phyloP scores from a whole-genome alignment of 1,140 invertebrate species.

The Diorhabda sublineata region DNA sequence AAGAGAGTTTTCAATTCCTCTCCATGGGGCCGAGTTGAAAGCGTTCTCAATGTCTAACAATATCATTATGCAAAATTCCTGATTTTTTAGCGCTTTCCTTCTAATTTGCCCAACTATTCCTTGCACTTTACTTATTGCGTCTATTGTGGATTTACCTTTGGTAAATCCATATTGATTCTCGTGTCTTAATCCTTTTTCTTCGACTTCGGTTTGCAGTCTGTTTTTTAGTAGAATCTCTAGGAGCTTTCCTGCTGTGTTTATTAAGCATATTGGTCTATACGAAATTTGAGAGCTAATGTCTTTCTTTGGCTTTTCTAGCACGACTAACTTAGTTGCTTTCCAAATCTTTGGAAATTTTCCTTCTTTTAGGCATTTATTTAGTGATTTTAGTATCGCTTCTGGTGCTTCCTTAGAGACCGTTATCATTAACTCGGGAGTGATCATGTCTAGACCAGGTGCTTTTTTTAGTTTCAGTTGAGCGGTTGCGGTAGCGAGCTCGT shows the following conservation, averaged over 20 bases:
- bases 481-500: too few species aligned
- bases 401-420: too few species aligned
- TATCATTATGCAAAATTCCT: constrained; percentile 23
- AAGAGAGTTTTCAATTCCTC: constrained; percentile 10
- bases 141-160: constrained; percentile 27
- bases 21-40: constrained; percentile 30
- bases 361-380: too few species aligned
- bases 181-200: constrained; percentile 19
- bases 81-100: too few species aligned
- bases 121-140: constrained; percentile 13
- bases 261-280: constrained; percentile 31
- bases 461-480: too few species aligned
- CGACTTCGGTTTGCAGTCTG: constrained; percentile 14
- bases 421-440: too few species aligned
- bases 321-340: too few species aligned
- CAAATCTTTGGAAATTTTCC: too few species aligned
- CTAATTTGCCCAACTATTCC: too few species aligned
- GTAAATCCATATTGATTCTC: constrained; percentile 30
- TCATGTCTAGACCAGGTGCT: too few species aligned
- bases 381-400: too few species aligned
- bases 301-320: constrained; percentile 20
- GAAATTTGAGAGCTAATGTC: constrained; percentile 1
- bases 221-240: constrained; percentile 24
- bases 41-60: constrained; percentile 31
- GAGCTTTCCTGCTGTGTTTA: constrained; percentile 26